Percentiles rank a stretch among this genome's conserved stretches.
phyloP scores from a whole-genome alignment of 1,140 invertebrate species.

The Drosophila fuyamai region DNA sequence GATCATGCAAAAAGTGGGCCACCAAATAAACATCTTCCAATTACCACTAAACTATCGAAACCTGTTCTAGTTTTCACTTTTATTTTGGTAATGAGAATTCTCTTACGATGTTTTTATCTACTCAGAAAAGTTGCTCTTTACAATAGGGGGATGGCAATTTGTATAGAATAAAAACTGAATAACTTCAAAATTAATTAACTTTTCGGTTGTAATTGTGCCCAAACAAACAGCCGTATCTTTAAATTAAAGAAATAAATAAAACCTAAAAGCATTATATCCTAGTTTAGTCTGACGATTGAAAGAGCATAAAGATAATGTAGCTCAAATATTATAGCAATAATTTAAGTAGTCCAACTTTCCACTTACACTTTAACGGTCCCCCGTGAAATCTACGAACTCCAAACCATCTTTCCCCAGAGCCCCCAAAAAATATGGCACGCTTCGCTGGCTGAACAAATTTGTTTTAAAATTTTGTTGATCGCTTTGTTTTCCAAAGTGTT shows the following conservation, averaged over 20 bases:
- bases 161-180: neutral
- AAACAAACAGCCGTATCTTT: too few species aligned
- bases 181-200: neutral
- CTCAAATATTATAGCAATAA: too few species aligned
- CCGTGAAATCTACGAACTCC: neutral
- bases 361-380: neutral
- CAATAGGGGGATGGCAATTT: neutral
- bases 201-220: too few species aligned
- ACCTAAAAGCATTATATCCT: too few species aligned
- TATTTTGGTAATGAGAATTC: neutral
- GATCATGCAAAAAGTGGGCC: neutral
- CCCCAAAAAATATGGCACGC: slow-evolving; percentile 22
- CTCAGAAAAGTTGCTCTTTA: neutral
- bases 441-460: slow-evolving; percentile 61
- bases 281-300: too few species aligned
- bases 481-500: slow-evolving; percentile 52
- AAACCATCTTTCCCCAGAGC: neutral
- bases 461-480: slow-evolving; percentile 49
- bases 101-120: neutral
- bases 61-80: slow-evolving; percentile 10
- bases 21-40: slow-evolving; percentile 6
- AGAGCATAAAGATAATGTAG: too few species aligned
- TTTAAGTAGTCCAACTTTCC: slow-evolving; percentile 10
- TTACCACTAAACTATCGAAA: neutral
- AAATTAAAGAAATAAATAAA: neutral